Conservation (phyloP, 2,113 vertebrate species). For the Pithys albifrons region DNA sequence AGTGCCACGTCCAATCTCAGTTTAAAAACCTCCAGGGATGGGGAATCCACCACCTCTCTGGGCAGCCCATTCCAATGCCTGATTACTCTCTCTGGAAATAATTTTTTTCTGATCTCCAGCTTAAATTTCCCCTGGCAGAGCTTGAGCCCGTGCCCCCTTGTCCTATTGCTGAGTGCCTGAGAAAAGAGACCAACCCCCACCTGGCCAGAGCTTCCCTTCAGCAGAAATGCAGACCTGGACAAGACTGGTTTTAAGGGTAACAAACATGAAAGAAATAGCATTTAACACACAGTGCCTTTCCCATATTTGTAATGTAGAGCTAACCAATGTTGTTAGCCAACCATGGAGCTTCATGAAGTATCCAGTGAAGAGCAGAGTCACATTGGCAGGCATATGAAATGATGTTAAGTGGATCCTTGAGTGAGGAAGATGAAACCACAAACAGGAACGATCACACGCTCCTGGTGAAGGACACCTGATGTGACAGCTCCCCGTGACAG, state of each 20-base stretch:
- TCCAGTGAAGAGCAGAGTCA: neutral
- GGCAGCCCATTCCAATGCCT: too few relatives aligned
- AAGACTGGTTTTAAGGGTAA: neutral
- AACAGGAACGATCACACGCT: accelerated
- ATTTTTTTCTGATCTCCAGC: too few relatives aligned
- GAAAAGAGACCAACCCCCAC: too few relatives aligned
- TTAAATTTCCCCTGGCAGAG: too few relatives aligned
- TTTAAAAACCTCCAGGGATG: too few relatives aligned
- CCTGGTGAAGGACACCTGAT: neutral
- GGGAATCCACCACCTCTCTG: too few relatives aligned
- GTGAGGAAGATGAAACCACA: neutral
- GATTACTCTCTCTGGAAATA: too few relatives aligned
- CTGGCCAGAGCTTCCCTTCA: too few relatives aligned
- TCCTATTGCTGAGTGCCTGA: too few relatives aligned
- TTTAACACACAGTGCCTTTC: neutral
- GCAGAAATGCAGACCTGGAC: neutral
- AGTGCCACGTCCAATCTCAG: too few relatives aligned
- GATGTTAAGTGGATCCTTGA: neutral
- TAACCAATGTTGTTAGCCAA: neutral
- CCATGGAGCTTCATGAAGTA: neutral
- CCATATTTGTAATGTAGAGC: neutral
- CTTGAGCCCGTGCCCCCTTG: too few relatives aligned
- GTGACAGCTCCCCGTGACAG: neutral
- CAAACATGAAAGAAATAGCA: neutral
- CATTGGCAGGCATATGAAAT: accelerated